Evolutionary conservation across 2,797 vertebrate genomes (phyloP), one percentile per base, ranked within the genome.

Genomic region (Philypnodon macrostomus): DNA sequence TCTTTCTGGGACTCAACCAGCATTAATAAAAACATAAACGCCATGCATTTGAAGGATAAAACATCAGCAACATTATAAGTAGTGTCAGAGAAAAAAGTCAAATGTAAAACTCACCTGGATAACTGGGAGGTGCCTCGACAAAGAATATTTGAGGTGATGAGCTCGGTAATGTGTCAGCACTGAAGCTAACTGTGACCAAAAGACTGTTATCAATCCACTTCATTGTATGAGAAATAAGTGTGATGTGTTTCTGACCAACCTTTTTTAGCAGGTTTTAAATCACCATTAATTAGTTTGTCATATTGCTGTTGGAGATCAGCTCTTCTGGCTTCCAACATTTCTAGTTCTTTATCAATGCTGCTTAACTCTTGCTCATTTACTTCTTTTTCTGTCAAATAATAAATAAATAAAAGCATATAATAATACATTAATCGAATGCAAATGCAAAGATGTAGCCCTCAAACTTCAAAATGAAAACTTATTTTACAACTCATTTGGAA

Each of bases 31-130:
- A n/a, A n/a, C n/a, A n/a, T n/a, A n/a, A n/a, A n/a, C n/a, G n/a
- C n/a, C n/a, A n/a, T n/a, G n/a, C n/a, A n/a, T n/a, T n/a, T n/a
- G n/a, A n/a, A n/a, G n/a, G n/a, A n/a, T n/a, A n/a, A n/a, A n/a
- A n/a, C n/a, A n/a, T n/a, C n/a, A n/a, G n/a, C n/a, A n/a, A n/a
- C 18, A 24, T 6, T 19, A 14, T 60, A 9, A 47, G 21, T 26
- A 14, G 3, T 33, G 9, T 2, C 5, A n/a, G n/a, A n/a, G n/a
- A n/a, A n/a, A n/a, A n/a, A n/a, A n/a, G n/a, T n/a, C n/a, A n/a
- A n/a, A n/a, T n/a, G n/a, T n/a, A n/a, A 12, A 26, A 37, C 75
- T 68, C 24, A 87, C 86, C 84, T 4, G 80, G 47, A 15, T 12
- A 8, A 6, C 38, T 0, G 4, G 85, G 86, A 7, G 80, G 82